phyloP scores from a whole-genome alignment of 64 coral and sea anemone genomes.

The Stichodactyla helianthus region DNA sequence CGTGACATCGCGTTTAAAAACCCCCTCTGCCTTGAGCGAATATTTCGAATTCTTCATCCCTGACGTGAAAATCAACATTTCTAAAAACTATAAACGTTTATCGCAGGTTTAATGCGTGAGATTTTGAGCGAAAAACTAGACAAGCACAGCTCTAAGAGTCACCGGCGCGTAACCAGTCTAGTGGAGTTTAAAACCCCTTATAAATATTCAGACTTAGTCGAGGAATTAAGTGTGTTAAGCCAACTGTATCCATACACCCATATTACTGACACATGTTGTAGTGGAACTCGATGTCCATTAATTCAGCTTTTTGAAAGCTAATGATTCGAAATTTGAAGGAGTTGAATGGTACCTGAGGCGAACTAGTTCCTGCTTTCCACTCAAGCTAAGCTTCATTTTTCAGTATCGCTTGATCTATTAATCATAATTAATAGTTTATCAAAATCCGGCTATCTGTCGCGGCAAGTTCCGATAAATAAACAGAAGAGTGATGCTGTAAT shows the following conservation, averaged over 20 bases:
- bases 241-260: neutral
- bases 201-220: neutral
- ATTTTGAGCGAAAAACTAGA: neutral
- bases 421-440: too few relatives aligned
- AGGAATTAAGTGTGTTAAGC: neutral
- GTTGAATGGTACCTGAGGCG: too few relatives aligned
- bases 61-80: neutral
- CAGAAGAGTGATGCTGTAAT: too few relatives aligned
- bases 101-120: neutral
- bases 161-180: neutral
- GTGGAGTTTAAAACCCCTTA: slow-evolving; percentile 4
- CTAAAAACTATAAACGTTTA: neutral
- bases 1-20: neutral
- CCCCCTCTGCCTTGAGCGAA: neutral
- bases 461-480: too few relatives aligned
- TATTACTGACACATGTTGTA: too few relatives aligned
- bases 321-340: too few relatives aligned
- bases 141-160: neutral
- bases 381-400: too few relatives aligned
- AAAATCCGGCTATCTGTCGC: too few relatives aligned
- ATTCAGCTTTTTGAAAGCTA: too few relatives aligned
- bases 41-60: neutral
- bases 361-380: too few relatives aligned
- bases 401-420: too few relatives aligned
- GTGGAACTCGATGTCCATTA: too few relatives aligned